Evolutionary conservation across 35 echinoderm and acorn worm species (phyloP), one percentile per base, ranked within the genome.

Genomic region (Lytechinus variegatus): DNA sequence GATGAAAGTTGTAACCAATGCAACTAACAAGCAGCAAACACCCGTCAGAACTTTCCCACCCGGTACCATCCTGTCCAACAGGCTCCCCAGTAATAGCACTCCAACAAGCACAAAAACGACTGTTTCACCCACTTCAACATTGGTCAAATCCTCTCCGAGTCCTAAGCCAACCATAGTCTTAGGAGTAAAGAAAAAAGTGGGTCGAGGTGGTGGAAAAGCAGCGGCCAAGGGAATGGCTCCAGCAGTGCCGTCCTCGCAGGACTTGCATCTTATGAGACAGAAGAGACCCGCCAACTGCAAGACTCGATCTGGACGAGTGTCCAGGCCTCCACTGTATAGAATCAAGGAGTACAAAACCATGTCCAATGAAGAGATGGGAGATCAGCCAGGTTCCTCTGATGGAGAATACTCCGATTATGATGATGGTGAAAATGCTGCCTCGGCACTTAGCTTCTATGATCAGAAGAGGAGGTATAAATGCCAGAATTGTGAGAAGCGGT

Each of bases 241-340:
- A 56, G 92, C 92, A 14, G 92, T 93, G 53, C 92, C 92, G n/a
- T 93, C 92, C 51, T 55, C 92, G n/a, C 92, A 57, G 27, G 92
- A 93, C 92, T 51, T 61, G 55, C 95, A 96, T 4, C 24, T 95
- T 5, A 10, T 95, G 86, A 66, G 96, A 86, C 92, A 95, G 29
- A 96, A 95, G 86, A 96, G 95, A 66, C 96, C 97, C 0, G 90
- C 96, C 16, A 97, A 97, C 66, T 94, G 95, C 21, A 97, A 95
- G 54, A 99, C 98, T 27, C 86, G 98, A 54, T 99, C 98, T 27
- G 98, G 98, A 9, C 95, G 98, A 28, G 88, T 99, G 13, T 99
- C 98, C 16, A 94, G 95, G 54, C 98, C 98, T 51, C 98, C 98
- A 6, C 52, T 96, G 13, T 97, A 99, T 58, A 93, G 97, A 53